phyloP scores from a whole-genome alignment of 2,113 vertebrate genomes.

The Rhegmatorhina hoffmannsi region DNA sequence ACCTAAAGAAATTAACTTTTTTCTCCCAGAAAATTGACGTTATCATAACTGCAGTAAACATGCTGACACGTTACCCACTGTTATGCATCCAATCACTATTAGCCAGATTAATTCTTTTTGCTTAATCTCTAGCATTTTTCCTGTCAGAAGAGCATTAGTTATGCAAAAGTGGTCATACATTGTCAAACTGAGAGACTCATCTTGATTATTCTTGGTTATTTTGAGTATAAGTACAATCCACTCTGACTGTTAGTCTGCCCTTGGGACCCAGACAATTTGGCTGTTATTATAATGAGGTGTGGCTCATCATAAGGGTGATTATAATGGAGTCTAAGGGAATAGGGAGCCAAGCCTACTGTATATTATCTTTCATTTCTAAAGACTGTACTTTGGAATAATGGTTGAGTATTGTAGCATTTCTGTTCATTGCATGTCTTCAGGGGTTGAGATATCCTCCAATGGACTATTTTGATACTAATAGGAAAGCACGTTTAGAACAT shows the following conservation, averaged over 20 bases:
- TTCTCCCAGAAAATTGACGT: not conserved
- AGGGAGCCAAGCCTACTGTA: conserved; percentile 56
- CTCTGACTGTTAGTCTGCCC: conserved; percentile 71
- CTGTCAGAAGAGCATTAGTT: conserved; percentile 63
- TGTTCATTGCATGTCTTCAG: conserved; percentile 55
- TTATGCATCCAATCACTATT: conserved; percentile 51
- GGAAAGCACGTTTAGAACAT: conserved; percentile 52
- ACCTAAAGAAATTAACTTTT: not conserved
- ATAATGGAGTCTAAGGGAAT: conserved; percentile 72
- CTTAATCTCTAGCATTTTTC: conserved; percentile 57
- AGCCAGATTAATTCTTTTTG: conserved; percentile 49
- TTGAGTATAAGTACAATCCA: conserved; percentile 76
- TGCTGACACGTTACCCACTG: conserved; percentile 12
- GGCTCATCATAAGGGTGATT: conserved; percentile 74
- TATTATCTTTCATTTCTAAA: conserved; percentile 70
- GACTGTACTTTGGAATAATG: conserved; percentile 56
- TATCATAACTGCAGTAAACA: conserved; percentile 16
- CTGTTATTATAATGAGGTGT: conserved; percentile 77
- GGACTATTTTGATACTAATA: conserved; percentile 69
- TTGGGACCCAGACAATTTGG: conserved; percentile 76
- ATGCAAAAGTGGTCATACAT: conserved; percentile 71
- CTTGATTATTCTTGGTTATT: conserved; percentile 77
- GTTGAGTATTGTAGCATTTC: conserved; percentile 51
- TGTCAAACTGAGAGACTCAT: conserved; percentile 70
- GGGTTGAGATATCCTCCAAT: conserved; percentile 53